phyloP scores from a whole-genome alignment of 2,113 vertebrate genomes.

The Clupea harengus region DNA sequence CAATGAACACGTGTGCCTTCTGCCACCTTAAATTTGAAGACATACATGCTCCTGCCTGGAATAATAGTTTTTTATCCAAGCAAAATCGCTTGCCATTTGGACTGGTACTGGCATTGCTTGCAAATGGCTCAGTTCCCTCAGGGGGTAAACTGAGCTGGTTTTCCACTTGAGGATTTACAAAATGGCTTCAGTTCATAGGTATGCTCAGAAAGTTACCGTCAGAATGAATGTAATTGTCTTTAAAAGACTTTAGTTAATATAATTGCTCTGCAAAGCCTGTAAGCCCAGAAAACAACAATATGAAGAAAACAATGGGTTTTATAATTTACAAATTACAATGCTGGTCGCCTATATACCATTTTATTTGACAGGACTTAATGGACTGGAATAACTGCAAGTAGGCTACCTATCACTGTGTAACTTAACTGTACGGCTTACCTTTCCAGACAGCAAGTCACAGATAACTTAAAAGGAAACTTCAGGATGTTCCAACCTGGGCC shows the following conservation, averaged over 20 bases:
- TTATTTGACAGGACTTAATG: not conserved
- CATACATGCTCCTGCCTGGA: not conserved
- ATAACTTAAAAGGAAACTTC: too few species aligned
- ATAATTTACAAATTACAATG: not conserved
- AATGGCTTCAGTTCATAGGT: not conserved
- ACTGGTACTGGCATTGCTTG: not conserved
- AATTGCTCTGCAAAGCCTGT: not conserved
- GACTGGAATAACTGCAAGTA: too few species aligned
- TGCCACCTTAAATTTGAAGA: not conserved
- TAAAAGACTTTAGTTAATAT: not conserved
- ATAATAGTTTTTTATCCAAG: constrained; percentile 1
- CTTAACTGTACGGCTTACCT: too few species aligned
- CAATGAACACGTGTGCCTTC: not conserved
- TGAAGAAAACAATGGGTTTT: not conserved
- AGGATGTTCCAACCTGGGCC: too few species aligned
- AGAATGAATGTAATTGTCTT: not conserved
- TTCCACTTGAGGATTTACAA: not conserved
- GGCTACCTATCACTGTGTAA: too few species aligned
- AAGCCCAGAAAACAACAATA: not conserved
- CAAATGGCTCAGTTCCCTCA: not conserved
- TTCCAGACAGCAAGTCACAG: too few species aligned
- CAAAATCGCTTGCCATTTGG: not conserved
- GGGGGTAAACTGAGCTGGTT: not conserved
- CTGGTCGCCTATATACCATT: not conserved
- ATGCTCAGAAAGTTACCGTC: not conserved